These are phyloP conservation scores for Drosophila robusta DNA, from an alignment of 2,888 invertebrate genomes.

Conservation along the genomic window DNA sequence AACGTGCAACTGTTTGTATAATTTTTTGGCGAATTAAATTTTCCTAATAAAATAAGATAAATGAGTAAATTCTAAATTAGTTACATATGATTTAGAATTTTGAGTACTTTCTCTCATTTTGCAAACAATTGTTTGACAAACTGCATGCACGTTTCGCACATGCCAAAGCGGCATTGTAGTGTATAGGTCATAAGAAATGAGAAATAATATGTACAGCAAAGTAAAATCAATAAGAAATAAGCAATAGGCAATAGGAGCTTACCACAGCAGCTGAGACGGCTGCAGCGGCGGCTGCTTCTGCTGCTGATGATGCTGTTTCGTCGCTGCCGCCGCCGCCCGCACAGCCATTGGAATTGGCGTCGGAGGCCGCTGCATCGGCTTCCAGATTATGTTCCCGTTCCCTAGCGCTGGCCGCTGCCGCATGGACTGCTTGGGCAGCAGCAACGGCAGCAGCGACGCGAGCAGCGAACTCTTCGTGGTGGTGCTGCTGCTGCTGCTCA, in stretches of 20 bases:
- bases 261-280: constrained; percentile 76
- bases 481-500: constrained; percentile 47
- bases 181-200: constrained; percentile 30
- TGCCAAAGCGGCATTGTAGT: constrained; percentile 1
- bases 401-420: constrained; percentile 65
- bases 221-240: constrained; percentile 41
- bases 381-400: constrained; percentile 56
- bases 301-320: constrained; percentile 28
- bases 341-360: constrained; percentile 51
- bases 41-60: background rate
- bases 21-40: background rate
- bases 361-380: constrained; percentile 46
- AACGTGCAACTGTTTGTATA: no score
- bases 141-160: background rate
- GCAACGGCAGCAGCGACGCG: constrained; percentile 72
- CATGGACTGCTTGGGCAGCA: constrained; percentile 59
- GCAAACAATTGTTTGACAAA: background rate
- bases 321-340: constrained; percentile 42
- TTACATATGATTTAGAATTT: background rate
- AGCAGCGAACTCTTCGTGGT: constrained; percentile 62
- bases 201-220: constrained; percentile 43
- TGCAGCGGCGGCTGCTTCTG: constrained; percentile 36
- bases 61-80: background rate
- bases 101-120: background rate
- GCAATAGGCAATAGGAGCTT: constrained; percentile 64